Base-by-base conservation (phyloP, 1,140 invertebrate genomes). In the Leguminivora glycinivorella region DNA sequence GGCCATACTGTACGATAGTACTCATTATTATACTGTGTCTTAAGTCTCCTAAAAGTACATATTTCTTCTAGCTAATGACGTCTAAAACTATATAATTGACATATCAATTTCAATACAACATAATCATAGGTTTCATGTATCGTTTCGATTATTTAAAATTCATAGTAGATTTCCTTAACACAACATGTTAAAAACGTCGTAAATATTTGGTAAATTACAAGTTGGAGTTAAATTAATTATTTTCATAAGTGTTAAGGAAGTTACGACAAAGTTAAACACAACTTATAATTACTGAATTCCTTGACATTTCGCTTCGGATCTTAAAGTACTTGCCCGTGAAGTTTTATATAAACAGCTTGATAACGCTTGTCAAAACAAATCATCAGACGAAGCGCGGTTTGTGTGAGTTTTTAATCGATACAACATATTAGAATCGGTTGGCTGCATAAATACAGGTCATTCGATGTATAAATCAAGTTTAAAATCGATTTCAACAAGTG, bases 401-500 rank as follows among this genome's bases (percentile, higher is more conserved):
- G 66, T 72, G 67, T 69, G 73, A 78, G 75, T 75, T 83, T 82
- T 81, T 83, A 83, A 84, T 87, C 75, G 80, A 81, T 81, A 80
- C 71, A 82, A 80, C 83, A 74, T 83, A 87, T 84, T 82, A 74
- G 74, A 84, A 76, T 85, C 81, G 79, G 81, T 85, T 77, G 70
- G 56, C 74, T 74, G 72, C 77, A 72, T 84, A 88, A 88, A 89
- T 87, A 86, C 83, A 82, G 89, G 86, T 88, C 84, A 86, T 81
- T 85, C 83, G 79, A 81, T 85, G 82, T 85, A 89, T 91, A 91
- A 91, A 91, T 91, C 89, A 89, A 83, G 75, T 84, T 82, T 60
- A 76, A 89, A 89, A 89, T 91, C 87, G 88, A 89, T 88, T 89
- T 91, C 85, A 91, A 91, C 88, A 88, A 89, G 87, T 88, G 88